Conservation (phyloP, 1,140 invertebrate genomes). For the Ceratitis capitata region DNA sequence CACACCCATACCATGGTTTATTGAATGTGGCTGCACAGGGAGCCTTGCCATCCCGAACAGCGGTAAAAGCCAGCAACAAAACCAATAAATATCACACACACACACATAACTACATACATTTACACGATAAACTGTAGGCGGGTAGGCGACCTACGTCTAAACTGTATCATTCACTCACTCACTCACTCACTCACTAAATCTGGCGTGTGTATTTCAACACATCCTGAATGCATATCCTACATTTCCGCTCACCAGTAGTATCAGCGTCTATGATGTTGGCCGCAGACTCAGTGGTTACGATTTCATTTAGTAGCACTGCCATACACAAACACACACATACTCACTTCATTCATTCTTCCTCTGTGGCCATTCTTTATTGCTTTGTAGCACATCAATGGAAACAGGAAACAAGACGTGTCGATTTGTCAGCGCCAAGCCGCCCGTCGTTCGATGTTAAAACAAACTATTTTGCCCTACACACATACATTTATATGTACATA, state of each 20-base stretch:
- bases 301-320: constrained; percentile 6
- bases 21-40: constrained; percentile 23
- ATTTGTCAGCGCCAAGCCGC: background rate
- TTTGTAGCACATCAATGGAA: background rate
- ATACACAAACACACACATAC: background rate
- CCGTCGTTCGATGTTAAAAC: background rate
- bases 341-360: background rate
- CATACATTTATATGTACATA: background rate
- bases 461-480: background rate
- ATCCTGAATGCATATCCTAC: constrained; percentile 33
- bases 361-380: background rate
- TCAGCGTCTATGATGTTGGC: background rate
- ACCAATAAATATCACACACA: background rate
- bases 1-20: constrained; percentile 17
- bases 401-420: constrained; percentile 32
- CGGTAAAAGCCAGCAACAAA: background rate
- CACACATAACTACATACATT: background rate
- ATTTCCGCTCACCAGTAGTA: constrained; percentile 16
- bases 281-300: background rate
- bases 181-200: constrained; percentile 30
- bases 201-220: constrained; percentile 30
- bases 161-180: constrained; percentile 29
- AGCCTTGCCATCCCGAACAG: no score
- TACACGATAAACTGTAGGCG: background rate
- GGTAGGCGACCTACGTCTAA: background rate